These are phyloP conservation scores for Trinorchestia longiramus DNA, from an alignment of 1,140 invertebrate genomes.

Conservation along the genomic window DNA sequence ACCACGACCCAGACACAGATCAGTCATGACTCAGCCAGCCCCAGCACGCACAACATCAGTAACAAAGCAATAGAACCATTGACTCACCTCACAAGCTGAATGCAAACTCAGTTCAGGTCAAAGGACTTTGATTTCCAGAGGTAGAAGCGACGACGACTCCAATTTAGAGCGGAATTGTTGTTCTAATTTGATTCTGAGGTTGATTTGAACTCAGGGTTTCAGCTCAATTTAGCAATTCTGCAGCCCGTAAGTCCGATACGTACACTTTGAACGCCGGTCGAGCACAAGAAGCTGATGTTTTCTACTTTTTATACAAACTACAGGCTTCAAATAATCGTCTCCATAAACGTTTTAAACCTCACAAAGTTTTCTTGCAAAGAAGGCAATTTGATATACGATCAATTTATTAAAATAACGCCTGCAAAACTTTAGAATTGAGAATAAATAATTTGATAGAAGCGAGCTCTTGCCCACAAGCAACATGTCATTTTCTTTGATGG, in stretches of 20 bases:
- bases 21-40: not conserved
- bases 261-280: not conserved
- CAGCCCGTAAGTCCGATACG: conserved; percentile 1
- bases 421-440: not conserved
- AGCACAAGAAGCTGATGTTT: not conserved
- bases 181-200: conserved; percentile 51
- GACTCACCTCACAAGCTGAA: not conserved
- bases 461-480: not conserved
- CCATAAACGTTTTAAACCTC: not conserved
- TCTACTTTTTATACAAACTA: not conserved
- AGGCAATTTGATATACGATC: not conserved
- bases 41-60: not conserved
- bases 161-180: conserved; percentile 45
- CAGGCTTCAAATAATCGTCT: not conserved
- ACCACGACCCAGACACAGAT: not conserved
- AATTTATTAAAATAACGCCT: not conserved
- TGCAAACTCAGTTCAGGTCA: conserved; percentile 34
- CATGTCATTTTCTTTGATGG: not conserved
- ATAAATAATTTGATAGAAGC: not conserved
- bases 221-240: conserved; percentile 46
- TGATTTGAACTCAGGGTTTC: conserved; percentile 44
- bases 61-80: conserved; percentile 9
- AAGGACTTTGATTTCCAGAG: conserved; percentile 42
- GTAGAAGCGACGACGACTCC: conserved; percentile 1
- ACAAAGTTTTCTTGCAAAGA: not conserved